These are phyloP conservation scores for Liasis olivaceus DNA, from an alignment of 2,797 vertebrate genomes.

Conservation along the genomic window DNA sequence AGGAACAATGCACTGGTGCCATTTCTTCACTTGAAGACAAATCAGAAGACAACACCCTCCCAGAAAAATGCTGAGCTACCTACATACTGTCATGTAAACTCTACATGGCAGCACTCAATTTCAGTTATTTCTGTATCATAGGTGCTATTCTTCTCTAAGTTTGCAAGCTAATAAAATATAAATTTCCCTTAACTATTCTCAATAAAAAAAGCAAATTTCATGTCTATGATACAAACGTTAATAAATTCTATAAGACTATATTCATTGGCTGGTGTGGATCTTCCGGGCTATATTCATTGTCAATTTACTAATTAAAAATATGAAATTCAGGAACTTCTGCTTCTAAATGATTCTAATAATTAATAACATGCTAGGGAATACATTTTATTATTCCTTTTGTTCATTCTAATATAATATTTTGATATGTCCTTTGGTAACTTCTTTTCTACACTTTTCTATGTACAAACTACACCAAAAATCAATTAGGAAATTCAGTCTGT, in stretches of 20 bases:
- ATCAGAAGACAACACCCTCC: neutral
- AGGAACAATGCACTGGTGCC: slow-evolving; percentile 59
- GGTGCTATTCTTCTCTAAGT: slow-evolving; percentile 25
- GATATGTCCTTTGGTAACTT: slow-evolving; percentile 24
- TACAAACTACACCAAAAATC: neutral
- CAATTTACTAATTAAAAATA: slow-evolving; percentile 28
- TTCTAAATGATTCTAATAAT: slow-evolving; percentile 9
- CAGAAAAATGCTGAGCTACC: slow-evolving; percentile 1
- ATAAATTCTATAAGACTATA: neutral
- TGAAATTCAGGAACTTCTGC: neutral
- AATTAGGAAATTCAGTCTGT: slow-evolving; percentile 22
- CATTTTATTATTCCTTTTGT: neutral
- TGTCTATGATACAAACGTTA: neutral
- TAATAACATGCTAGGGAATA: slow-evolving; percentile 21
- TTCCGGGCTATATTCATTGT: neutral
- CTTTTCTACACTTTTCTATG: neutral
- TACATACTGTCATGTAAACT: slow-evolving; percentile 36
- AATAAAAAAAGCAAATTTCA: neutral
- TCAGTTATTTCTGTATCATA: neutral
- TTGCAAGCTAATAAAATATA: slow-evolving; percentile 2
- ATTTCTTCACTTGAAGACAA: slow-evolving; percentile 9
- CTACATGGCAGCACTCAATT: slow-evolving; percentile 29
- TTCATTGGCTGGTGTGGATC: neutral
- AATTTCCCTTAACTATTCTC: slow-evolving; percentile 31
- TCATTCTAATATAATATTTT: slow-evolving; percentile 7